A percentile compares a stretch with the other conserved stretches of the same genome.
These are phyloP conservation scores for Scolanthus callimorphus DNA, from an alignment of 92 coral and sea anemone species.

Conservation along the genomic window DNA sequence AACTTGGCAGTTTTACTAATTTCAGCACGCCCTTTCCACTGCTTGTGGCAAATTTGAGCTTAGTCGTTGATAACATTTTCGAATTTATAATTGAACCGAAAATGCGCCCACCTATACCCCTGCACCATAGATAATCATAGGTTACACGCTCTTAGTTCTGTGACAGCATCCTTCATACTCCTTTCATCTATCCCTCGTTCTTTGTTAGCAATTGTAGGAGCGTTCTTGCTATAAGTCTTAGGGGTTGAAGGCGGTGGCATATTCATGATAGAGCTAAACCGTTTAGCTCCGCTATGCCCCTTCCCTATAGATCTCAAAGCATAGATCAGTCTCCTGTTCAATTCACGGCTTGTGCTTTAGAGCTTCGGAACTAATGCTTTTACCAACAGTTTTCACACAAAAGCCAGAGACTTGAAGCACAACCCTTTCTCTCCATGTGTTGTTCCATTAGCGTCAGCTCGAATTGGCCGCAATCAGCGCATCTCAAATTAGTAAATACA, in stretches of 20 bases:
- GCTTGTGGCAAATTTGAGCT: too few species aligned
- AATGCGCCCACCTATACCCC: too few species aligned
- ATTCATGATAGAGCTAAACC: constrained; percentile 19
- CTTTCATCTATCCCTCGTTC: constrained; percentile 7
- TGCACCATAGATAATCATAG: too few species aligned
- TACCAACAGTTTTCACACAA: constrained; percentile 23
- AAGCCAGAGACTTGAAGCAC: constrained; percentile 30
- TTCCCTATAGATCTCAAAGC: background rate
- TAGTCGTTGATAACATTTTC: too few species aligned
- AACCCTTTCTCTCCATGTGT: constrained; percentile 17
- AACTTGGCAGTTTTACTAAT: too few species aligned
- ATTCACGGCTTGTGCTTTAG: constrained; percentile 13
- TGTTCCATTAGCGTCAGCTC: constrained; percentile 13
- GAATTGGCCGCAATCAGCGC: constrained; percentile 30
- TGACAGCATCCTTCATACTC: constrained; percentile 18
- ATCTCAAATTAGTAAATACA: constrained; percentile 16
- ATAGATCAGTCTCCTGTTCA: constrained; percentile 11
- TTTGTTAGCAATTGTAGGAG: constrained; percentile 13
- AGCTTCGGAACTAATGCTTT: constrained; percentile 14
- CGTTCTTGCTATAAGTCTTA: constrained; percentile 8
- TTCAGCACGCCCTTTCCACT: too few species aligned
- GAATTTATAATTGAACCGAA: too few species aligned
- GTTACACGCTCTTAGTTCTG: constrained; percentile 3
- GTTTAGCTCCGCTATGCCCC: constrained; percentile 20
- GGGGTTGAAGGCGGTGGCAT: constrained; percentile 13